Evolutionary conservation across 1,140 invertebrate genomes (phyloP), one percentile per base, ranked within the genome.

Genomic region (Trachymyrmex cornetzi): DNA sequence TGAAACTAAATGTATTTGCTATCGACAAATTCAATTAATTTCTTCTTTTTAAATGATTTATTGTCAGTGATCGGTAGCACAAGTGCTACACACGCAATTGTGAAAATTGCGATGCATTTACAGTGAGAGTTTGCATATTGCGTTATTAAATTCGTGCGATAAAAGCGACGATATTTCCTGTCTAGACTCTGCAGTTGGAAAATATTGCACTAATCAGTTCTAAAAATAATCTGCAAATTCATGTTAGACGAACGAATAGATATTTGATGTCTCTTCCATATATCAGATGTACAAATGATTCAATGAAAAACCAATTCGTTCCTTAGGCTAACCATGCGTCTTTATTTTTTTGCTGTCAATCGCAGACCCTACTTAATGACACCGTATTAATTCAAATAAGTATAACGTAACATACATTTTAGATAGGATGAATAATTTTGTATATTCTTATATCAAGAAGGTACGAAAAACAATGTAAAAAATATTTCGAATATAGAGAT

Each of bases 131-230:
- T 63, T 75, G 72, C 72, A 75, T 12, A 34, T 77, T 48, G 38
- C 16, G 7, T 34, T 27, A 64, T 64, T 48, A 27, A 48, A 63
- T 48, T 64, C 24, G 24, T 50, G 75, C 38, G 48, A 77, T 30
- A 22, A 64, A 77, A 48, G 50, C 22, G 19, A 24, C 55, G 59
- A 27, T 63, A 44, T 30, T 63, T 64, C 2, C 24, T 30, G 75
- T 30, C 38, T 59, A 63, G 34, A 77, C n/a, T 50, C 27, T 59
- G 38, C 55, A 81, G 61, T 14, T 55, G 63, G 67, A 66, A 59
- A 55, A 86, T 86, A 88, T 77, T 88, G 81, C 81, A 81, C 63
- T 86, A 69, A 86, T 22, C 69, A 67, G 48, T 38, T 64, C 48
- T n/a, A 61, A 88, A 80, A 88, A 27, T 34, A 85, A 79, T 55